Percentiles rank a stretch among this genome's conserved stretches.
These are phyloP conservation scores for Gerris lacustris DNA, from an alignment of 2,888 invertebrate species.

Conservation along the genomic window DNA sequence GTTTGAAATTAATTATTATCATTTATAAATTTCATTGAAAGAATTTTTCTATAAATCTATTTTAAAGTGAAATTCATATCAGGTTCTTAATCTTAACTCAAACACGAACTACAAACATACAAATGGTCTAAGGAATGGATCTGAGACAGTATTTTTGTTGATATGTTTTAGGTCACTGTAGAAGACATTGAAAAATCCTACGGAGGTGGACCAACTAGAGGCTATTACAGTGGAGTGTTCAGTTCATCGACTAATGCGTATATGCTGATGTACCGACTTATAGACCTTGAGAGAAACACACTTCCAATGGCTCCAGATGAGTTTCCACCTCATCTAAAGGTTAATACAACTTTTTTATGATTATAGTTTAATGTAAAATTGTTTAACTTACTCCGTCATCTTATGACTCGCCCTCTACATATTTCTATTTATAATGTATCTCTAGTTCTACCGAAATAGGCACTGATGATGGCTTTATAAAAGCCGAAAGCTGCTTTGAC, in stretches of 20 bases:
- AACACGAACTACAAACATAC: background rate
- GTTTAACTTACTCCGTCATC: conserved; percentile 8
- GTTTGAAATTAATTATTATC: no score
- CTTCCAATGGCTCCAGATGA: conserved; percentile 52
- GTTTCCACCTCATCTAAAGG: conserved; percentile 61
- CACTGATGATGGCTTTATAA: no score
- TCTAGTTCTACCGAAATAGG: no score
- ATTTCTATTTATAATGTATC: no score
- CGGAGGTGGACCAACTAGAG: conserved; percentile 54
- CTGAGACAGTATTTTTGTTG: no score
- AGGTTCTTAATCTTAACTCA: background rate
- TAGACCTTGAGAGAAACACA: conserved; percentile 50
- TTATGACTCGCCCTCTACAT: no score
- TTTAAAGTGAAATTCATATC: conserved; percentile 5
- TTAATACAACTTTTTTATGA: conserved; percentile 24
- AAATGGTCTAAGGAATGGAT: no score
- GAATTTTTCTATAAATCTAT: background rate
- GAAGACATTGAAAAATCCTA: conserved; percentile 73
- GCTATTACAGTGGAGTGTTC: conserved; percentile 60
- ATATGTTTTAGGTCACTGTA: conserved; percentile 49
- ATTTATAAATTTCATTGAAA: background rate
- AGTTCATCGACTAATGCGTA: conserved; percentile 77
- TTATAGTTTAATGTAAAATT: background rate
- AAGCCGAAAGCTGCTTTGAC: no score
- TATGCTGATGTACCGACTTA: conserved; percentile 79